These are phyloP conservation scores for Lagopus muta DNA, from an alignment of 2,113 vertebrate genomes.

Conservation along the genomic window DNA sequence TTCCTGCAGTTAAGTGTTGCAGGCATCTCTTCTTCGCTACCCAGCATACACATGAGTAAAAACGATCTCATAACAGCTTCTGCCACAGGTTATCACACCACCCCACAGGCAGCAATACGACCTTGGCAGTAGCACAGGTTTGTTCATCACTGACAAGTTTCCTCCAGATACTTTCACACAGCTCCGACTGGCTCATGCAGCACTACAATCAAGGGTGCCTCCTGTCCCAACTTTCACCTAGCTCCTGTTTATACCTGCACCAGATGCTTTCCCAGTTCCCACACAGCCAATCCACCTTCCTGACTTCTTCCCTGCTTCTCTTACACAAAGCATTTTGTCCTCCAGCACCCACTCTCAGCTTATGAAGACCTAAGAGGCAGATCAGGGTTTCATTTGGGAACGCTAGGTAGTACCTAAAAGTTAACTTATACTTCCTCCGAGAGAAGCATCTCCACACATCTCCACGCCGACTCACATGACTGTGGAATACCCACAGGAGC, in stretches of 20 bases:
- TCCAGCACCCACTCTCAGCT: neutral
- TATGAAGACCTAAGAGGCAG: neutral
- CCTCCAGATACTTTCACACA: neutral
- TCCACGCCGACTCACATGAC: too few relatives aligned
- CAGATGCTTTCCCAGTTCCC: neutral
- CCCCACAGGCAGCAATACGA: fast-evolving
- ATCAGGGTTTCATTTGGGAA: neutral
- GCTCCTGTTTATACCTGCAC: neutral
- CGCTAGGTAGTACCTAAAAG: too few relatives aligned
- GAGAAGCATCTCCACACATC: neutral
- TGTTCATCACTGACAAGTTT: neutral
- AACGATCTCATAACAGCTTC: too few relatives aligned
- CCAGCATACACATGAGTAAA: neutral
- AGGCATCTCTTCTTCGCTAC: neutral
- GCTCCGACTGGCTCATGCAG: neutral
- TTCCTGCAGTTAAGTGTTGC: neutral
- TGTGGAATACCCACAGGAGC: fast-evolving
- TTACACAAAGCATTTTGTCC: neutral
- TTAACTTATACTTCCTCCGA: fast-evolving
- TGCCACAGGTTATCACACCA: neutral
- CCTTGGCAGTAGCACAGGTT: neutral
- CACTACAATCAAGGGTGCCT: neutral
- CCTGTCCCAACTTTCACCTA: neutral
- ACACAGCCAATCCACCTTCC: neutral
- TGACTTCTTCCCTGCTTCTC: neutral